A percentile compares a stretch with the other conserved stretches of the same genome.
Conservation (phyloP, 2,113 vertebrate species). For the Podarcis cretensis region DNA sequence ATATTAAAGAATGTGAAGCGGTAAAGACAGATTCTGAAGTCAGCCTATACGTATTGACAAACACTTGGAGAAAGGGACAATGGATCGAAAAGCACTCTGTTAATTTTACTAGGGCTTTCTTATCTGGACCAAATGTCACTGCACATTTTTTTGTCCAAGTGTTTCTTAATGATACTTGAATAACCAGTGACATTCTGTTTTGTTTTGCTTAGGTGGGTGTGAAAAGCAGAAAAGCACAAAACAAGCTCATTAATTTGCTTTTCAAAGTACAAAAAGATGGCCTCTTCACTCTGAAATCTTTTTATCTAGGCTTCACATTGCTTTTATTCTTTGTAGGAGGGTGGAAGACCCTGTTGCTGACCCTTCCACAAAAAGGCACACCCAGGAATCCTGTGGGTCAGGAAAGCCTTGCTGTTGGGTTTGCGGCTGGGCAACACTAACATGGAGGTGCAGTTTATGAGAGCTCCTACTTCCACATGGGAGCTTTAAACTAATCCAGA, state of each 20-base stretch:
- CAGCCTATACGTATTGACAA: slow-evolving; percentile 4
- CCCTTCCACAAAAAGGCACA: neutral
- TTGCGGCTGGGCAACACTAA: neutral
- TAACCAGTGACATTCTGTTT: slow-evolving; percentile 29
- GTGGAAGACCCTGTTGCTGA: neutral
- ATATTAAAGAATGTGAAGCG: neutral
- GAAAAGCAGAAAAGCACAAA: neutral
- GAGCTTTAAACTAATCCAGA: too few species aligned
- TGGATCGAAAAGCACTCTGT: slow-evolving; percentile 4
- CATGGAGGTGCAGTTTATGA: neutral
- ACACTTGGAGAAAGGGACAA: neutral
- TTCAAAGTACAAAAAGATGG: slow-evolving; percentile 7
- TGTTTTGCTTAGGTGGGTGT: neutral
- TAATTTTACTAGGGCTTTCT: neutral
- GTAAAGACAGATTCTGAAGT: neutral
- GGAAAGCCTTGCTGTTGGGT: neutral
- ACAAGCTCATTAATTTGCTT: slow-evolving; percentile 22
- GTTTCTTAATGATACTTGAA: slow-evolving; percentile 26
- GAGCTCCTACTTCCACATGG: neutral
- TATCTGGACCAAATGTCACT: neutral
- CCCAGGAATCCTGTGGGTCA: too few species aligned
- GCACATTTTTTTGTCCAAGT: slow-evolving; percentile 20
- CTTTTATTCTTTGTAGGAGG: slow-evolving; percentile 21
- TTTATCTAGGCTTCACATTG: neutral
- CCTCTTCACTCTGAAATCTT: neutral